Evolutionary conservation across 1,140 invertebrate species (phyloP).

Genomic region (Aleiodes sp.): DNA sequence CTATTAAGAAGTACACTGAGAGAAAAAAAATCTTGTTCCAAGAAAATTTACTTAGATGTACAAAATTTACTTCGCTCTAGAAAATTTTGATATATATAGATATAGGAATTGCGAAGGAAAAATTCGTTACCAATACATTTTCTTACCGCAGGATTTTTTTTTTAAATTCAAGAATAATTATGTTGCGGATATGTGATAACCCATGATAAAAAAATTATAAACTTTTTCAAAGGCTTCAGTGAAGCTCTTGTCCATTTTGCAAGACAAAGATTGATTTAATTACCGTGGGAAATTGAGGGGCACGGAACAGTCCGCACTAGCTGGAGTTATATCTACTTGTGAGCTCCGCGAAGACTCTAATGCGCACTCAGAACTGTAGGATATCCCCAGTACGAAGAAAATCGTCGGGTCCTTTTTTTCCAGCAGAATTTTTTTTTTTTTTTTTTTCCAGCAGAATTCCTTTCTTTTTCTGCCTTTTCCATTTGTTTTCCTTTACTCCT

Average conservation of each 20-base stretch:
- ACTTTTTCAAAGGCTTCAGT: neutral
- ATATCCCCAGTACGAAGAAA: slow-evolving; percentile 23
- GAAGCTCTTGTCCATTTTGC: slow-evolving; percentile 15
- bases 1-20: no score
- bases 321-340: neutral
- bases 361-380: neutral
- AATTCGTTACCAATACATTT: no score
- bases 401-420: slow-evolving; percentile 17
- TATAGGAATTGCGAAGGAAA: no score
- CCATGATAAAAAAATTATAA: neutral
- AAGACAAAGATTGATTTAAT: slow-evolving; percentile 30
- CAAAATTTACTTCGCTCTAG: no score
- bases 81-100: no score
- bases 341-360: neutral
- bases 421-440: neutral
- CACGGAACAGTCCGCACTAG: neutral
- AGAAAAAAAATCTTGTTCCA: no score
- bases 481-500: no score
- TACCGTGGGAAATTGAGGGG: slow-evolving; percentile 26
- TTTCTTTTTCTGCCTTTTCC: no score
- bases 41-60: no score
- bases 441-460: neutral
- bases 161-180: no score
- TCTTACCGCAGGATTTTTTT: no score
- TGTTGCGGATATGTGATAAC: no score